A percentile compares a stretch with the other conserved stretches of the same genome.
phyloP scores from a whole-genome alignment of 2,888 invertebrate species.

The Salpingus planirostris region DNA sequence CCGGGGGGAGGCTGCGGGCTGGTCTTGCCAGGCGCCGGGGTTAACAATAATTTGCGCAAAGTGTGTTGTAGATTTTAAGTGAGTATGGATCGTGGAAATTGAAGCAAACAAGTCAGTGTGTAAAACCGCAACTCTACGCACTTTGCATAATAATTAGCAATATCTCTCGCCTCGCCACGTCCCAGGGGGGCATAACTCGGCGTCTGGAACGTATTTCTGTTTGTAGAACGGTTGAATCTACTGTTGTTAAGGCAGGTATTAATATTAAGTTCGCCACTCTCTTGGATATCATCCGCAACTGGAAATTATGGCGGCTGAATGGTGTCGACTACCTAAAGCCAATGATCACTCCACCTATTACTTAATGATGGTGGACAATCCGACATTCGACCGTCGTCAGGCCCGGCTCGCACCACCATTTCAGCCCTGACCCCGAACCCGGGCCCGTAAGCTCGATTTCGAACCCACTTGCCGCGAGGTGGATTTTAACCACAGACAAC shows the following conservation, averaged over 20 bases:
- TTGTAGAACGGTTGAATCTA: constrained; percentile 19
- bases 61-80: constrained; percentile 11
- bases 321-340: constrained; percentile 3
- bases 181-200: constrained; percentile 22
- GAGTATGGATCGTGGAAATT: constrained; percentile 18
- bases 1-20: too few species aligned
- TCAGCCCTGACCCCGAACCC: too few species aligned
- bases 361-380: too few species aligned
- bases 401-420: too few species aligned
- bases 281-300: constrained; percentile 7
- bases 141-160: constrained; percentile 30
- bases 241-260: constrained; percentile 27
- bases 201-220: constrained; percentile 24
- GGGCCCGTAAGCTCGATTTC: too few species aligned
- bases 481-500: too few species aligned
- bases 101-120: constrained; percentile 25
- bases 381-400: too few species aligned
- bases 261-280: constrained; percentile 15
- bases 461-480: too few species aligned
- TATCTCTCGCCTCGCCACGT: constrained; percentile 22
- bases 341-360: constrained; percentile 8
- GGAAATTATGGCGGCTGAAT: constrained; percentile 8
- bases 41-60: too few species aligned
- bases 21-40: too few species aligned
- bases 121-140: constrained; percentile 26